A percentile compares a stretch with the other conserved stretches of the same genome.
These are phyloP conservation scores for Miltochrista miniata DNA, from an alignment of 2,888 invertebrate species.

Conservation along the genomic window DNA sequence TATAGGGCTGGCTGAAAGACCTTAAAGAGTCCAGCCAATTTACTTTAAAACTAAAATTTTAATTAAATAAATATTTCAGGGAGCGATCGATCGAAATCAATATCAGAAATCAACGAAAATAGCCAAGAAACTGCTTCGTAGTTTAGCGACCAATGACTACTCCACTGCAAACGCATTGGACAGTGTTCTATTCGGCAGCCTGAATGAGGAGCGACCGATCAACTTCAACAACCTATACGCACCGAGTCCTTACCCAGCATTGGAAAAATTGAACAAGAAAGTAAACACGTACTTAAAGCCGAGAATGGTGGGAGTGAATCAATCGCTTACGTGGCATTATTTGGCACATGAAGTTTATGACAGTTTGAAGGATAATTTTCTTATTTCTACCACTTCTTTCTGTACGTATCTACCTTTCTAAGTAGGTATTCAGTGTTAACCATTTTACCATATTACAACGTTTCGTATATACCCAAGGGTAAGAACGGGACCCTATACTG, in stretches of 20 bases:
- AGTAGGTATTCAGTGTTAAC: too few species aligned
- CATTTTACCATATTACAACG: too few species aligned
- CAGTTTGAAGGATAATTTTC: slow-evolving; percentile 54
- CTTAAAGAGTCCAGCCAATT: too few species aligned
- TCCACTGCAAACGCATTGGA: slow-evolving; percentile 47
- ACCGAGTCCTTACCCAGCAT: slow-evolving; percentile 51
- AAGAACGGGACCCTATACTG: too few species aligned
- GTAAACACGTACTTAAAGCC: slow-evolving; percentile 69
- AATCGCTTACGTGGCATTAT: slow-evolving; percentile 60
- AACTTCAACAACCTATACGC: slow-evolving; percentile 71
- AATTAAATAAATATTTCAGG: slow-evolving; percentile 49
- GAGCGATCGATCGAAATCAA: slow-evolving; percentile 59
- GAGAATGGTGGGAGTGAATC: slow-evolving; percentile 59
- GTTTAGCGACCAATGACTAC: slow-evolving; percentile 55
- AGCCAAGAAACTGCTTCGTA: slow-evolving; percentile 47
- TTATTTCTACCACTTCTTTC: slow-evolving; percentile 64
- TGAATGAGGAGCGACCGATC: slow-evolving; percentile 50
- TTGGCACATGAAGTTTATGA: slow-evolving; percentile 53
- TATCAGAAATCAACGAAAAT: slow-evolving; percentile 49
- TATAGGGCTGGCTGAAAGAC: too few species aligned
- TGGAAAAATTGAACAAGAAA: slow-evolving; percentile 48
- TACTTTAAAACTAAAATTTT: too few species aligned
- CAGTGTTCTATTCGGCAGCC: slow-evolving; percentile 42
- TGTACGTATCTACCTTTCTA: slow-evolving; percentile 51
- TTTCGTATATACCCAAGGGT: too few species aligned